Percentiles rank a stretch among this genome's conserved stretches.
Conservation (phyloP, 2,113 vertebrate genomes). For the Microtus pennsylvanicus region DNA sequence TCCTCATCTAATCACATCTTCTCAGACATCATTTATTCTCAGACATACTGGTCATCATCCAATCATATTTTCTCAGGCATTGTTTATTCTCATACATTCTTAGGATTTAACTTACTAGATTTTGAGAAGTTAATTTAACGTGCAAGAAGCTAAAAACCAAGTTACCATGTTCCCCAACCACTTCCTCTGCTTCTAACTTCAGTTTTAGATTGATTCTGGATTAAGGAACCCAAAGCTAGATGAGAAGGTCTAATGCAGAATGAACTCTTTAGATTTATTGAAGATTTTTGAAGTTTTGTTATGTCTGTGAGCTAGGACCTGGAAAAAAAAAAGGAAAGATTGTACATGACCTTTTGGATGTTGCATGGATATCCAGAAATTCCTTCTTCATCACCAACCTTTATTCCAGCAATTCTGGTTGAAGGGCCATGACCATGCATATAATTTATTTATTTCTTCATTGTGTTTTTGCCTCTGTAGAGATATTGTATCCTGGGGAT, state of each 20-base stretch:
- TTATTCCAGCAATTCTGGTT: background rate
- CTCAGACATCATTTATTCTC: background rate
- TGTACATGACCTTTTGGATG: background rate
- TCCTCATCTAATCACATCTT: background rate
- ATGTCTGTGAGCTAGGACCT: background rate
- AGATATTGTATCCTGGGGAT: background rate
- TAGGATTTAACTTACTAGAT: background rate
- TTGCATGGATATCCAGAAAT: background rate
- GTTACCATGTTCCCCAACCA: background rate
- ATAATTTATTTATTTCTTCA: background rate
- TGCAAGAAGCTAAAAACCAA: background rate
- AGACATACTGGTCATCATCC: background rate
- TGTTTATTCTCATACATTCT: slow-evolving; percentile 7
- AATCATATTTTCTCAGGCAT: background rate
- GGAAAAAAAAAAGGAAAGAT: background rate
- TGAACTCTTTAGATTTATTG: background rate
- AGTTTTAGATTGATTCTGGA: slow-evolving; percentile 25
- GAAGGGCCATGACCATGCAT: background rate
- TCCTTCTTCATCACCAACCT: background rate
- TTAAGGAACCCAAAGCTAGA: background rate
- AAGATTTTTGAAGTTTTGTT: background rate
- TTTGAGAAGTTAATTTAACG: slow-evolving; percentile 33
- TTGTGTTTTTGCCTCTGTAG: background rate
- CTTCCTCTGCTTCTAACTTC: slow-evolving; percentile 6
- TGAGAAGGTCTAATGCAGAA: background rate